Base-by-base conservation (phyloP, 2,888 invertebrate species). In the Pollenia griseotomentosa region DNA sequence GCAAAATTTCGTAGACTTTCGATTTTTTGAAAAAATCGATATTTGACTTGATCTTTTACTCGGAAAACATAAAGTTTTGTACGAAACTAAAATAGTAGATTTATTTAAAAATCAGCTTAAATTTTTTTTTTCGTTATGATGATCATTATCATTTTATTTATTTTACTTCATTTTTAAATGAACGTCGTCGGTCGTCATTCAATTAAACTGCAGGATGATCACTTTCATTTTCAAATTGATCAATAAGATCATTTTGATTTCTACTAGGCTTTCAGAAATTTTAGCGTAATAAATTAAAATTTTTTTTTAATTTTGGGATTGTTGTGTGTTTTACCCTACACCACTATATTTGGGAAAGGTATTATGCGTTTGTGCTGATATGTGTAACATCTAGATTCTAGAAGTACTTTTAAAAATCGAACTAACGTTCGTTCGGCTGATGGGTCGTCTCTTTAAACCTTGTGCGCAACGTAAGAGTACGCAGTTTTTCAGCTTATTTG, bases 211-310 rank as follows among this genome's bases (percentile, higher is more conserved):
- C 2, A 12, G 53, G 51, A 73, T 63, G 59, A 89, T 91, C 91
- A 91, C 92, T 92, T 89, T 92, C 92, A 89, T 90, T 92, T 92
- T 89, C 86, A 88, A 90, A 89, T 91, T 90, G 92, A 92, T 92
- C 92, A 92, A 91, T 92, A 92, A 91, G 74, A 82, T 86, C 78
- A 70, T 79, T 86, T 79, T 44, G 57, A 65, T 79, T 79, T 75
- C n/a, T 57, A 83, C 12, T n/a, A 79, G 83, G 86, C 19, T 59
- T 19, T 42, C 86, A 86, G 59, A 77, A 63, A 61, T 42, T 59
- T 42, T 42, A 23, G 57, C n/a, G 12, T 14, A 57, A 65, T 48
- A 5, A 23, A 23, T n/a, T 81, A 66, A 16, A 1, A 6, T 0
- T 19, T 23, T 57, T 8, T 59, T 19, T 16, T 12, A 1, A 6